Percentiles rank a stretch among this genome's conserved stretches.
These are phyloP conservation scores for Dione vanillae DNA, from an alignment of 2,888 invertebrate species.

Conservation along the genomic window DNA sequence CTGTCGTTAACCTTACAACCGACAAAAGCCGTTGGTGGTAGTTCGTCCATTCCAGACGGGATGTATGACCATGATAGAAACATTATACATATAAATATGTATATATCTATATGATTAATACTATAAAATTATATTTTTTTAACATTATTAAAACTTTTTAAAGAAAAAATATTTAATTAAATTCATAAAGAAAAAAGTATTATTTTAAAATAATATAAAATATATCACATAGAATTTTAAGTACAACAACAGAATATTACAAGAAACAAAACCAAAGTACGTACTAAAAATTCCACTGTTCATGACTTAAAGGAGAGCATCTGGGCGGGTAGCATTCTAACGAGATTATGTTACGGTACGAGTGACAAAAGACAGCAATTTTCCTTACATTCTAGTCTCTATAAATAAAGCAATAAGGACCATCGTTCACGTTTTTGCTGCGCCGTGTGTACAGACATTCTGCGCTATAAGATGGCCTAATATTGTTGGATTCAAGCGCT, in stretches of 20 bases:
- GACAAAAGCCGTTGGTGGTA: too few relatives aligned
- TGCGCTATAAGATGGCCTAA: constrained; percentile 48
- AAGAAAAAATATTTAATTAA: too few relatives aligned
- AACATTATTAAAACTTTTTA: too few relatives aligned
- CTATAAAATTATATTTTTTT: too few relatives aligned
- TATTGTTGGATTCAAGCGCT: constrained; percentile 48
- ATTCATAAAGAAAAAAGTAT: too few relatives aligned
- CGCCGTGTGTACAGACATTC: constrained; percentile 42
- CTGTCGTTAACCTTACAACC: too few relatives aligned
- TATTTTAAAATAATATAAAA: not conserved
- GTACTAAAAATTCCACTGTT: constrained; percentile 44
- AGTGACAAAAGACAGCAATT: not conserved
- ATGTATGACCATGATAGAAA: too few relatives aligned
- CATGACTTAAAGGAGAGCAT: constrained; percentile 51
- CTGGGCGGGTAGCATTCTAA: constrained; percentile 52
- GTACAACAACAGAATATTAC: constrained; percentile 9
- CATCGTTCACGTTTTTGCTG: not conserved
- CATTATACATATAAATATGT: too few relatives aligned
- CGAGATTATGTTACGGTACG: constrained; percentile 55
- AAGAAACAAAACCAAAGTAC: constrained; percentile 39
- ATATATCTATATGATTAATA: too few relatives aligned
- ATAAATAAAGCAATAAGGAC: constrained; percentile 2
- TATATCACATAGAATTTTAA: too few relatives aligned
- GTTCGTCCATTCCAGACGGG: too few relatives aligned
- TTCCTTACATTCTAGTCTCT: constrained; percentile 11